These are phyloP conservation scores for Hemitrygon akajei DNA, from an alignment of 2,797 vertebrate genomes.

Conservation along the genomic window DNA sequence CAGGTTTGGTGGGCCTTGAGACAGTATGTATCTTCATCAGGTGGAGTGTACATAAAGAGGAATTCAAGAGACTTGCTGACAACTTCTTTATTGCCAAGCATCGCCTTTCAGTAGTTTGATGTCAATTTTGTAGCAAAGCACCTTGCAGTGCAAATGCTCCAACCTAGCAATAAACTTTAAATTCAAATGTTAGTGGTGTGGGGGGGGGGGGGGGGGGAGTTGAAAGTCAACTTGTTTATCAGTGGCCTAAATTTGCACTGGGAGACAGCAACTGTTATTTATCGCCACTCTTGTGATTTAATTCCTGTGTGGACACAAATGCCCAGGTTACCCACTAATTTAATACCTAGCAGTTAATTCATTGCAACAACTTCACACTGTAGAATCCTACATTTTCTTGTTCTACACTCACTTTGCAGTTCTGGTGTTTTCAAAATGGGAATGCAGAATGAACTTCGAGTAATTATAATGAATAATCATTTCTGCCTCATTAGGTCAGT, in stretches of 20 bases:
- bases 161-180: conserved; percentile 30
- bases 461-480: not conserved
- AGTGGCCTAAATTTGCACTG: not conserved
- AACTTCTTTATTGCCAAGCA: not conserved
- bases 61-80: conserved; percentile 28
- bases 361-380: not conserved
- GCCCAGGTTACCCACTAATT: conserved; percentile 34
- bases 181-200: not conserved
- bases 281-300: conserved; percentile 16
- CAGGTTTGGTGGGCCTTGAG: conserved; percentile 20
- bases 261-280: not conserved
- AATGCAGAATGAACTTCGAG: not conserved
- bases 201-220: not conserved
- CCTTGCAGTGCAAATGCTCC: not conserved
- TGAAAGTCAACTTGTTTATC: not conserved
- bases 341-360: conserved; percentile 25
- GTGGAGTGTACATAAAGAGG: not conserved
- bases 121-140: conserved; percentile 23
- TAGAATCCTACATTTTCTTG: not conserved
- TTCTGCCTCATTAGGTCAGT: not conserved
- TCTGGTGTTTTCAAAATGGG: not conserved
- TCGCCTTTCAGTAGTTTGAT: conserved; percentile 26
- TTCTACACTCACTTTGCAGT: not conserved
- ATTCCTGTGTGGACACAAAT: conserved; percentile 22
- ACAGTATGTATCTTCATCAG: conserved; percentile 4